These are phyloP conservation scores for Smutsia temminckii DNA, from an alignment of 2,797 vertebrate species.

Conservation along the genomic window DNA sequence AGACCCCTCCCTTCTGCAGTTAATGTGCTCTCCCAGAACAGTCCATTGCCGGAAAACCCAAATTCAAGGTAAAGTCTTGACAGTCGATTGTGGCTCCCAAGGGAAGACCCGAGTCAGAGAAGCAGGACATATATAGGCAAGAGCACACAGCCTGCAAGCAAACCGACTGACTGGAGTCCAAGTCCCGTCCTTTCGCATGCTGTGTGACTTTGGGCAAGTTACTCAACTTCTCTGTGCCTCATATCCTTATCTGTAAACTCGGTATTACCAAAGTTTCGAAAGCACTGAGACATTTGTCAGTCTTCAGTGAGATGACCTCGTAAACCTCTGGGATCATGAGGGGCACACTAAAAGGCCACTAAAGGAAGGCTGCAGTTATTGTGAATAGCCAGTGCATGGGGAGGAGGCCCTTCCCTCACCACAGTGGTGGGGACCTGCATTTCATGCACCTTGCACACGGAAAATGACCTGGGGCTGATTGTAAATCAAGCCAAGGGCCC, in stretches of 20 bases:
- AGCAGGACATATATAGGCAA: background rate
- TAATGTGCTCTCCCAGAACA: background rate
- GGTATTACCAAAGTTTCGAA: background rate
- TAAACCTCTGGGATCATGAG: no score
- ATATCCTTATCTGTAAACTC: background rate
- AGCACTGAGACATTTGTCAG: background rate
- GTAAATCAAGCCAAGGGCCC: background rate
- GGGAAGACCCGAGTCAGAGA: background rate
- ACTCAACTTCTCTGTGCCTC: background rate
- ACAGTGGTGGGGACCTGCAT: background rate
- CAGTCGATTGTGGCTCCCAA: accelerated
- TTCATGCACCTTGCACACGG: no score
- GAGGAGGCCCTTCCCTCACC: background rate
- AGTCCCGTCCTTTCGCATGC: no score
- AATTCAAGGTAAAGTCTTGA: background rate
- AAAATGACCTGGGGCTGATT: background rate
- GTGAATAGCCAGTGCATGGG: background rate
- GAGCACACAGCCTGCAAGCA: background rate
- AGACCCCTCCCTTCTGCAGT: background rate
- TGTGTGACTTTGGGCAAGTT: background rate
- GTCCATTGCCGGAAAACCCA: background rate
- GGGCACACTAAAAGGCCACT: background rate
- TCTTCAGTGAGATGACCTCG: background rate
- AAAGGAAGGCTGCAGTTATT: background rate
- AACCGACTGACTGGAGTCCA: background rate